These are phyloP conservation scores for Ichneumoninae sp. DNA, from an alignment of 2,888 invertebrate genomes.

Conservation along the genomic window DNA sequence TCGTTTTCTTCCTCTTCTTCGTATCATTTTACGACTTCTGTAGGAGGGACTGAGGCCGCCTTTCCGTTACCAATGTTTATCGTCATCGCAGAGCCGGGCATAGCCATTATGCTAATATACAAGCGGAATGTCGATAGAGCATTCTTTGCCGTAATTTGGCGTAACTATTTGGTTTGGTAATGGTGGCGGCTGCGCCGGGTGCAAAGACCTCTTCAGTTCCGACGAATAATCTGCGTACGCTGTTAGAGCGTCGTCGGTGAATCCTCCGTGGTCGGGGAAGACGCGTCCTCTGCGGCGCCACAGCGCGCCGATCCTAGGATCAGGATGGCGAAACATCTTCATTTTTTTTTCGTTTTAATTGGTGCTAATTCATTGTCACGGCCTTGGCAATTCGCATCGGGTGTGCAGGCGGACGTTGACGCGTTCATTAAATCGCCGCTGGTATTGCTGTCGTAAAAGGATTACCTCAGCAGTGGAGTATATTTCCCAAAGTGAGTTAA, in stretches of 20 bases:
- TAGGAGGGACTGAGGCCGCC: not conserved
- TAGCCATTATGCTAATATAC: not conserved
- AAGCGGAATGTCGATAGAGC: not conserved
- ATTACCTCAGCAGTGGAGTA: not conserved
- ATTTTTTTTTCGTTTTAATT: not conserved
- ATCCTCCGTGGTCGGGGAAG: not conserved
- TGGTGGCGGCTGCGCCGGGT: not conserved
- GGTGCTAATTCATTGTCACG: not conserved
- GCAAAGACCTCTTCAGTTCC: not conserved
- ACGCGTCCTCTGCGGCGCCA: not conserved
- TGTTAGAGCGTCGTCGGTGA: not conserved
- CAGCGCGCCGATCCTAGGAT: not conserved
- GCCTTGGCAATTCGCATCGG: not conserved
- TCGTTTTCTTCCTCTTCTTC: not conserved
- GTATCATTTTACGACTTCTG: not conserved
- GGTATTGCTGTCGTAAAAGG: not conserved
- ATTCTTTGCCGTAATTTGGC: not conserved
- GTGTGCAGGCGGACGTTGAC: not conserved
- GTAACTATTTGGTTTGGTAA: not conserved
- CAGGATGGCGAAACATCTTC: not conserved
- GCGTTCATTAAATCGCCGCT: not conserved
- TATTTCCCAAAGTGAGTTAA: not conserved
- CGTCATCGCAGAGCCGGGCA: not conserved
- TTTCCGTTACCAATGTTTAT: not conserved
- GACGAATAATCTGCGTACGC: not conserved